Base-by-base conservation (phyloP, 2,113 vertebrate genomes). In the Rhabdomys dilectus region DNA sequence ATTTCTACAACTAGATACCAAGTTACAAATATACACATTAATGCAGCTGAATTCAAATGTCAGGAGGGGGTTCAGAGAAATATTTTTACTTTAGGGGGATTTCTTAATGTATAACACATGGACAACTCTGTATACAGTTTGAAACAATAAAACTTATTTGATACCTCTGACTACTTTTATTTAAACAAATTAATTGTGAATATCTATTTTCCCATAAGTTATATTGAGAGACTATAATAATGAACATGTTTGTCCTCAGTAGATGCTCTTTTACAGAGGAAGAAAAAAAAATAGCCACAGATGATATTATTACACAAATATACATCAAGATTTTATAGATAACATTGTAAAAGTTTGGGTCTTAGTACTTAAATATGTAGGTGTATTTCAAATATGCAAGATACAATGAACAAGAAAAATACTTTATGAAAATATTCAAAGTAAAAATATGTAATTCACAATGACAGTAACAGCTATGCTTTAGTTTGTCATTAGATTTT, bases 321-420 rank as follows among this genome's bases (percentile, higher is more conserved):
- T 0, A 81, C 17, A 53, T 6, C 64, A 45, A 19, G 15, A 66
- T 34, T 84, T 85, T 12, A 39, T 93, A 89, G 24, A 8, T 51
- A 58, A 76, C 11, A 82, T 86, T 90, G 45, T 73, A 58, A 94
- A 56, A 88, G 0, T 36, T 60, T 60, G 6, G 7, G 66, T 87
- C 78, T 91, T 6, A 62, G 24, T 77, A 64, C n/a, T n/a, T 58
- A 60, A 19, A 77, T 19, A 76, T 62, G 15, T 17, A 84, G 4
- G 0, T 78, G 2, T 5, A 90, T 92, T 92, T 96, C 36, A 95
- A 93, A 80, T 12, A 84, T 90, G 9, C 5, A 78, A 95, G 88
- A 15, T 48, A n/a, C 36, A 88, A 93, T 82, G 10, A 89, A 31
- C 1, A 87, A 60, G 45, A 86, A 78, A 87, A 39, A 39, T 34